Base-by-base conservation (phyloP, 2,888 invertebrate genomes). In the Abrostola triplasia region DNA sequence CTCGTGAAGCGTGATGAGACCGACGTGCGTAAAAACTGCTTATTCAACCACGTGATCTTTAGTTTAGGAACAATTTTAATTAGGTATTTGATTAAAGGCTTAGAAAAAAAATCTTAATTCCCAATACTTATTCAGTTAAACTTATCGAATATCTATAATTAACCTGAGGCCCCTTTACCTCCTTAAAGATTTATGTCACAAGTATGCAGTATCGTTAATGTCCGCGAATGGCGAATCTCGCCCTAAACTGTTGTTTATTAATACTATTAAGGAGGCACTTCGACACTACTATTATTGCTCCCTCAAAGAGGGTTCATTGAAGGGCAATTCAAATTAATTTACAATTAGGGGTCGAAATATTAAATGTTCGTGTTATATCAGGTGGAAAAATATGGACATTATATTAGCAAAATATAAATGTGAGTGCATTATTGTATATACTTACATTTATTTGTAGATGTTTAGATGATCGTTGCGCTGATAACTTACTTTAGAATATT, bases 271-370 rank as follows among this genome's bases (percentile, higher is more conserved):
- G 60, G 59, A 65, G 56, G 51, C 56, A 60, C 59, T 69, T 40
- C 41, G 65, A 48, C 49, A 61, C 53, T 66, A 73, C 24, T 52
- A 63, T 62, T 73, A 70, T 51, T 42, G 47, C 58, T 53, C 55
- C 66, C 75, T 57, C 41, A 40, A 37, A 7, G 41, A 49, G 52
- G 51, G 54, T 50, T 70, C 63, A 42, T 10, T 38, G 52, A 63
- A 69, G 69, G 69, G 58, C 44, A 55, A 40, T 51, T 49, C 55
- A 49, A 73, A 64, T 70, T 61, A 65, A 65, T 65, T 61, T 54
- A 65, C 65, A 72, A 65, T 75, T 65, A 70, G 36, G 72, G 76
- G 56, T 61, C 65, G 66, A 69, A 64, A 49, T 55, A 49, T 73
- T 54, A 55, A 58, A 58, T 56, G 68, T 35, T 67, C 37, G 40